Evolutionary conservation across 2,888 invertebrate genomes (phyloP), one percentile per base, ranked within the genome.

Genomic region (Noctua pronuba): DNA sequence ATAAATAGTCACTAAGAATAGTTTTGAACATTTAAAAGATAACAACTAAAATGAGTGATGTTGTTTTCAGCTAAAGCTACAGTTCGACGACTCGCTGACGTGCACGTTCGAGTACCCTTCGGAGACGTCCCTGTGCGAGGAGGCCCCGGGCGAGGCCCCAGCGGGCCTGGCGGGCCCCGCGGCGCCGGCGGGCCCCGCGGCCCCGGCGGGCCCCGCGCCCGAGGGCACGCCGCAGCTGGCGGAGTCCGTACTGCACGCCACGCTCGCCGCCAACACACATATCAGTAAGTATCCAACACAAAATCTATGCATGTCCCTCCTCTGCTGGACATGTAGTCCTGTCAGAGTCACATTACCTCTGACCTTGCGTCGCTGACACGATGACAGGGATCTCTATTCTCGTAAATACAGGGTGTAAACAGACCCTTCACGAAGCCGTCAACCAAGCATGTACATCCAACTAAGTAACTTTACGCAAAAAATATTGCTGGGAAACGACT

Each of bases 101-200:
- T 98, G 98, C 88, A 98, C 98, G 74, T 99, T 98, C 96, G 99
- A 99, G 97, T 99, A 99, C 95, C 99, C 99, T 74, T 99, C 99
- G 79, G 99, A 99, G 97, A 97, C 98, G 82, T 98, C 98, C 67
- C 96, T 99, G 91, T 95, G 98, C 91, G 97, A 98, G 92, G 98
- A 98, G 86, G 13, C 79, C 87, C 75, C 75, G 58, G 66, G 70
- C n/a, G n/a, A n/a, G n/a, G 38, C 7, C 38, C 38, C 38, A 7
- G 38, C 38, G 38, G 38, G 38, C 38, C 38, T 38, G 38, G 38
- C 6, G 38, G 7, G 38, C 38, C 38, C 38, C 46, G n/a, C 75
- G 13, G 8, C 41, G 11, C 41, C 41, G 11, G 41, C 38, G 38
- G 86, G 11, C 79, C 87, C 75, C 75, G 55, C 62, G 69, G 10